Base-by-base conservation (phyloP, 2,888 invertebrate genomes). In the Drosophila aldrichi region DNA sequence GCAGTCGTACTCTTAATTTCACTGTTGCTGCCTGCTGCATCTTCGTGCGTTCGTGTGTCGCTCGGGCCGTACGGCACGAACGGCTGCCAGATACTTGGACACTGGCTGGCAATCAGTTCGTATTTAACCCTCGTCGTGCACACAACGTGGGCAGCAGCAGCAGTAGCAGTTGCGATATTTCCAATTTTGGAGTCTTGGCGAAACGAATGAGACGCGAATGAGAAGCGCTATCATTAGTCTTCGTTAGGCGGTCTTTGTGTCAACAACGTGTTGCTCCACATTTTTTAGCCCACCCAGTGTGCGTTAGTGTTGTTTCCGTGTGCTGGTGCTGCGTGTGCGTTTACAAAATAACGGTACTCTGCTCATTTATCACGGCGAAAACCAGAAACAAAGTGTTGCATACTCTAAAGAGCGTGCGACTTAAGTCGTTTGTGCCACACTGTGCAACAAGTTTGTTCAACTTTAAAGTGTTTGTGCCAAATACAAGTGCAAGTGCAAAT, bases 201-300 rank as follows among this genome's bases (percentile, higher is more conserved):
- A 54, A 49, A 49, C 49, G 49, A 49, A 14, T 49, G 49, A 49
- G 49, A 48, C 70, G 60, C 70, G 60, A 70, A 40, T 55, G 55
- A 38, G 55, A 48, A 63, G 54, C 51, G 74, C 80, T 78, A 77
- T 81, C 88, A 83, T 90, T 88, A 90, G 85, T 91, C 90, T 91
- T 91, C 90, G 88, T 91, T 88, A 82, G 87, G 85, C 91, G 89
- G 90, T 90, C 91, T 91, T 90, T 91, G 91, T 91, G 89, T 91
- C 89, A 91, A 91, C 91, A 91, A 91, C 91, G 91, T 91, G 91
- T 91, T 90, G 91, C 91, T 88, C 66, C 68, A 65, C 52, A 65
- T 25, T 54, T 46, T 29, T 20, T 14, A 34, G 32, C 49, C 34
- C 34, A 32, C 12, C 41, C 44, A 16, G 44, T 46, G 44, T 25